Base-by-base conservation (phyloP, 2,888 invertebrate genomes). In the Elegia similella region DNA sequence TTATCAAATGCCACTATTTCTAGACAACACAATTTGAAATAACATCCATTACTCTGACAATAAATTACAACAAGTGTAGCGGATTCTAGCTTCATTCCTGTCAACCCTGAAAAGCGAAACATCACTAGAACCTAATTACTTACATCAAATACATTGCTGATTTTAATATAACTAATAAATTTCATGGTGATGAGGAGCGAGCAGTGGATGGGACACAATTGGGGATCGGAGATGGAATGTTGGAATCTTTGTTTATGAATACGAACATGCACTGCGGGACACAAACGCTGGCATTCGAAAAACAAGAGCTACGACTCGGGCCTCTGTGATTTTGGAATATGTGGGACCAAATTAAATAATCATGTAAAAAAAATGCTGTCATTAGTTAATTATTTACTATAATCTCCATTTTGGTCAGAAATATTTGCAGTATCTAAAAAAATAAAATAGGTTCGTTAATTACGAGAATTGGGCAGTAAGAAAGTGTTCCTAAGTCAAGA, bases 241-340 rank as follows among this genome's bases (percentile, higher is more conserved):
- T 63, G 64, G 66, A 62, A 60, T 63, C 58, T 55, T 62, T 59
- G 71, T 80, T 78, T 81, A 76, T 75, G 75, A 75, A 72, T 79
- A 70, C 69, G 66, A 66, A 70, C 70, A 62, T 69, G 75, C 86
- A 63, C 86, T 67, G 78, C 86, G 77, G 86, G 87, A 85, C 74
- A 74, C 78, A 75, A 77, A 68, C 66, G 69, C 66, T 69, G 69
- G 72, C 68, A 73, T 73, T 76, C 70, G 77, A 79, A 83, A 82
- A 86, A 85, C 80, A 83, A 82, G 82, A 83, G 80, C 81, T 81
- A 65, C 58, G 56, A 52, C 60, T 78, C 72, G 63, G 65, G 66
- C 71, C 60, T 64, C 84, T 72, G 75, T 65, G 48, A 1, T 42
- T 59, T 55, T 44, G 56, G 44, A 54, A 38, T 12, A 7, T 23